Conservation (phyloP, 2,888 invertebrate species). For the Idaea biselata region DNA sequence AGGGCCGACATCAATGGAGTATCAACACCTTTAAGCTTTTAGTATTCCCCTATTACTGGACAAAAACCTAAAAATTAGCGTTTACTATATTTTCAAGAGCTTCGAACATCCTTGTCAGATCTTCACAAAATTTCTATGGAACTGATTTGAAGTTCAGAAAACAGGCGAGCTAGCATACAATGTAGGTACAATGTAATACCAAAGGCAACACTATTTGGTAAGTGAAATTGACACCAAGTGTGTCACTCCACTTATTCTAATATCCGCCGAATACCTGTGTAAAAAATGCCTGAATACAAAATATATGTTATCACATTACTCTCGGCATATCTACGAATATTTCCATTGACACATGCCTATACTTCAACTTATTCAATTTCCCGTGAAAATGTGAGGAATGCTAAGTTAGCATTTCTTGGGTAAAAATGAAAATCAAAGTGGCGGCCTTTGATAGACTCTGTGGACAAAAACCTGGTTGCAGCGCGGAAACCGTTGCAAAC, state of each 20-base stretch:
- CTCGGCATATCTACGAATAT: background rate
- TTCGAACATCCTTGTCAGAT: too few relatives aligned
- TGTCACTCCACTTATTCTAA: background rate
- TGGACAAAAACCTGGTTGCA: background rate
- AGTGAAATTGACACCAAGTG: background rate
- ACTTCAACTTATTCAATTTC: background rate
- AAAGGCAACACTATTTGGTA: too few relatives aligned
- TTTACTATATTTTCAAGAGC: too few relatives aligned
- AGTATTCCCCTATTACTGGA: too few relatives aligned
- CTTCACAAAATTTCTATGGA: too few relatives aligned
- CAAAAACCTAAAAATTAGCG: too few relatives aligned
- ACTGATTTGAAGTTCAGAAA: too few relatives aligned
- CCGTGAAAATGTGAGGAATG: background rate
- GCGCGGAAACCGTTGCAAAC: too few relatives aligned
- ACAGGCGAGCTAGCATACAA: too few relatives aligned
- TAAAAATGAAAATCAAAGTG: background rate
- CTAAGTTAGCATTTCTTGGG: background rate
- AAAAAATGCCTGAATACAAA: background rate
- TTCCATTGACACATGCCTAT: background rate
- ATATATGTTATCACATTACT: background rate
- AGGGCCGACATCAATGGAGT: too few relatives aligned
- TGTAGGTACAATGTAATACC: too few relatives aligned
- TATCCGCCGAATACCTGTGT: background rate
- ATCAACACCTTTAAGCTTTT: too few relatives aligned
- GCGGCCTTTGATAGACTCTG: background rate